Conservation (phyloP, 2,888 invertebrate genomes). For the Lamellibrachia satsuma region DNA sequence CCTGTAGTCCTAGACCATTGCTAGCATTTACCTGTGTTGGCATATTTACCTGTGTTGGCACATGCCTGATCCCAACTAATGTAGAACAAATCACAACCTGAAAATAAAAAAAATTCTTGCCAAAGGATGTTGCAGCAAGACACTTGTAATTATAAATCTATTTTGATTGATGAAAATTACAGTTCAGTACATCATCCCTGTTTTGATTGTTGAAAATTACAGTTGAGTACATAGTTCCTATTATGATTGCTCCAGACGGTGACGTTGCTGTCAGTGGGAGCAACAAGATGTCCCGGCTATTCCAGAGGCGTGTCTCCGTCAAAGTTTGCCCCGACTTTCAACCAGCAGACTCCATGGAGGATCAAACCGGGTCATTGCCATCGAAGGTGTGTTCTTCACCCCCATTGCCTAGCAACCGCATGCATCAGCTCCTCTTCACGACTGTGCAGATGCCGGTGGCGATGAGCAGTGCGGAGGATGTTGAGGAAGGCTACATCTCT, state of each 20-base stretch:
- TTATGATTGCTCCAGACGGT: neutral
- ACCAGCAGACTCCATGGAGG: neutral
- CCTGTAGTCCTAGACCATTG: too few species aligned
- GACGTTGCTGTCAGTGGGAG: neutral
- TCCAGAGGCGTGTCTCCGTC: neutral
- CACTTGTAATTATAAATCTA: too few species aligned
- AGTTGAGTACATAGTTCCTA: neutral
- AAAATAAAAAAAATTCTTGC: too few species aligned
- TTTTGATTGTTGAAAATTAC: too few species aligned
- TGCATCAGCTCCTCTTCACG: slow-evolving; percentile 25
- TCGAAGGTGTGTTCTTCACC: neutral
- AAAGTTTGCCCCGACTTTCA: neutral
- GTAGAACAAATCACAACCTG: too few species aligned
- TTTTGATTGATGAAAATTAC: too few species aligned
- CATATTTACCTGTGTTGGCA: too few species aligned
- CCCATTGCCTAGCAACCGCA: neutral
- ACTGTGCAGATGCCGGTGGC: slow-evolving; percentile 22
- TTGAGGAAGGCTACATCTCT: slow-evolving; percentile 46
- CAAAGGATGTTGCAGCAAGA: too few species aligned
- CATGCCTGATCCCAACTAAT: too few species aligned
- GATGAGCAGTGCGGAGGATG: slow-evolving; percentile 8
- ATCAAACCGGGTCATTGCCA: neutral
- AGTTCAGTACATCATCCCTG: too few species aligned
- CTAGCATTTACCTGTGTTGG: too few species aligned
- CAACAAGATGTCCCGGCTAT: neutral